Base-by-base conservation (phyloP, 2,888 invertebrate species). In the Vanessa cardui region DNA sequence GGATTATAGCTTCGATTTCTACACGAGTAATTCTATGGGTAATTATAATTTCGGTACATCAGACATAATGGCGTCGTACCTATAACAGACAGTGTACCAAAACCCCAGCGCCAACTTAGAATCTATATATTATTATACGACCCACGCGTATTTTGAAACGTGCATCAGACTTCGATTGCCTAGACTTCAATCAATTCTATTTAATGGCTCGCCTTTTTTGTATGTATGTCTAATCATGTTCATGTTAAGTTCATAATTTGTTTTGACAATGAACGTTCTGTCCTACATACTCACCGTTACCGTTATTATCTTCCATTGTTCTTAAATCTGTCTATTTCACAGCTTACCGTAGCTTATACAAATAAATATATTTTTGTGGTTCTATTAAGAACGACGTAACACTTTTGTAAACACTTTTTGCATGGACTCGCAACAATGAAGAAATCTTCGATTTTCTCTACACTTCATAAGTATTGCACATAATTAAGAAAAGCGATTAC, bases 51-150 rank as follows among this genome's bases (percentile, higher is more conserved):
- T 12, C 62, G 80, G 80, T 69, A 71, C 59, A 70, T 65, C 59
- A 73, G 68, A 62, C 69, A 66, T 71, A 63, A 78, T 73, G 69
- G 52, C 62, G 46, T 49, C 64, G 64, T 15, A 21, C 26, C 62
- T 7, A 39, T 39, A 39, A 39, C 39, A 39, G 39, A 83, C 83
- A 77, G 81, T 82, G 80, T 78, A 84, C 86, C 84, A 78, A 83
- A 84, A 79, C 26, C 69, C 58, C 74, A 77, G 80, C 80, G 79
- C 80, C 77, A 76, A 76, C 77, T 84, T 84, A 76, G 78, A 83
- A 82, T 83, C 79, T 75, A n/a, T n/a, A n/a, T n/a, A n/a, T n/a
- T n/a, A 71, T 9, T n/a, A 83, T 83, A 78, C 80, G 83, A 74
- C 75, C 75, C 76, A 78, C 75, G 75, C 73, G 77, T 81, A 81